Conservation (phyloP, 2,113 vertebrate genomes). For the Haliaeetus leucogaster region DNA sequence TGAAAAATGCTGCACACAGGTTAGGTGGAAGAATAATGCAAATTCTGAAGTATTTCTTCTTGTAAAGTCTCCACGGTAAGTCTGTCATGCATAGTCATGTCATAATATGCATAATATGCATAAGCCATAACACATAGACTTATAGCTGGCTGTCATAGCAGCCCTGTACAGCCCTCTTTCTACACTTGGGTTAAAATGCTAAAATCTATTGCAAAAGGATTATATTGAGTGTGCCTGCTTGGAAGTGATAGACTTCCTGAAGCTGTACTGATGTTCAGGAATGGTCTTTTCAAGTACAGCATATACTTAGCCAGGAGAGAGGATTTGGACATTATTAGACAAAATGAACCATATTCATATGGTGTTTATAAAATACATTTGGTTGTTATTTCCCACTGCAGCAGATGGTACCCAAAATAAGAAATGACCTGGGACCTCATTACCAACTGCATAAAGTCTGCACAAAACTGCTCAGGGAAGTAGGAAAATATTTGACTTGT, state of each 20-base stretch:
- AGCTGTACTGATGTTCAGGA: neutral
- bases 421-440: conserved; percentile 53
- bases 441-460: conserved; percentile 1
- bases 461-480: neutral
- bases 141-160: neutral
- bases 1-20: neutral
- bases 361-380: conserved; percentile 44
- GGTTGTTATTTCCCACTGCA: conserved; percentile 16
- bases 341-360: neutral
- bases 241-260: conserved; percentile 28
- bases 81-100: conserved; percentile 21
- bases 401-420: conserved; percentile 57
- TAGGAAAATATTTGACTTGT: neutral
- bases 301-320: neutral
- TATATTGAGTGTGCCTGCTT: neutral
- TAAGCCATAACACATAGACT: conserved; percentile 8
- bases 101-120: conserved; percentile 35
- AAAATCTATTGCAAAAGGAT: neutral
- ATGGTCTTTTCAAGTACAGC: conserved; percentile 32
- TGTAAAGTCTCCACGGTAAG: neutral
- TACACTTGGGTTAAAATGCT: neutral
- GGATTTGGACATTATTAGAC: neutral
- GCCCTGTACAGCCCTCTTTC: neutral
- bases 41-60: neutral
- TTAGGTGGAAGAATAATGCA: neutral